Evolutionary conservation across 2,113 vertebrate genomes (phyloP), one percentile per base, ranked within the genome.

Genomic region (Charina bottae): DNA sequence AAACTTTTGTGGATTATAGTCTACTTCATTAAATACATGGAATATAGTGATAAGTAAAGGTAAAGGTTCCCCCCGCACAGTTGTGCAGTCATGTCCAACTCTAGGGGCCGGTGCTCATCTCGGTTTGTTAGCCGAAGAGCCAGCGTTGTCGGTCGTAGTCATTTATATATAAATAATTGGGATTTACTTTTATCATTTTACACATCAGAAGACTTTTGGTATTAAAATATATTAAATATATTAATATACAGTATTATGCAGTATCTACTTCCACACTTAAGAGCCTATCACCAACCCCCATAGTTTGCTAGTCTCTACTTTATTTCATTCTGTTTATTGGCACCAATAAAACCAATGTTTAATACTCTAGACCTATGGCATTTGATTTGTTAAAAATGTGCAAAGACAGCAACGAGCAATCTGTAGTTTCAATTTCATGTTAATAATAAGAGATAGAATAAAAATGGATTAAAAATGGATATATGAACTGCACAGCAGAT

Each of bases 371-470:
- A 5, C 83, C 60, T 83, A 37, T 83, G 28, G 23, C 54, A 46
- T 59, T 58, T 59, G 0, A 87, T 88, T 90, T 90, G 54, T 68
- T 64, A 64, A 58, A 54, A 49, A 28, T 24, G 10, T 58, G 28
- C 55, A 68, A 9, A 9, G n/a, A 60, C 37, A 37, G 21, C 42
- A 93, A 91, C 46, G 58, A 42, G 42, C 21, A 28, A 62, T 19
- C 17, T 26, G 56, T 59, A 19, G 89, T 90, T 92, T 54, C n/a
- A 93, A 89, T 54, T 55, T 84, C 60, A 93, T 87, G 53, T 13
- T n/a, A 85, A 12, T 72, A 90, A 68, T 87, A 89, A 83, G 62
- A 91, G 37, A n/a, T 42, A 89, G 83, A 90, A 59, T 86, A n/a
- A 86, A 6, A 83, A 87, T 37, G 9, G 78, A 87, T 46, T 56